phyloP scores from a whole-genome alignment of 2,113 vertebrate species.

The Platycercus adscitus region DNA sequence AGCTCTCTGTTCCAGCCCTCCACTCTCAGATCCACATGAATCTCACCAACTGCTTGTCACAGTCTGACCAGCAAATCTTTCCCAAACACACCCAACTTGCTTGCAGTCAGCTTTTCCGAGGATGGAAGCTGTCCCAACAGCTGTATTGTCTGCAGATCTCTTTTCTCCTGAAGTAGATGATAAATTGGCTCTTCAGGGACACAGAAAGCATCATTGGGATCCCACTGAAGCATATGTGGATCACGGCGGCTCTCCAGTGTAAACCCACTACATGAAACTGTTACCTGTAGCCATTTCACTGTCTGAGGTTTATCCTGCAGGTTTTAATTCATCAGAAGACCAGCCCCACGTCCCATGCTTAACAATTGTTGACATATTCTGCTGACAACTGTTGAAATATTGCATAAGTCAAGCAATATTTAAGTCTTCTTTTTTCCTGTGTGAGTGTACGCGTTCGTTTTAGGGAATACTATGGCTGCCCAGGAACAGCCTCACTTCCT shows the following conservation, averaged over 20 bases:
- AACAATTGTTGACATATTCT: neutral
- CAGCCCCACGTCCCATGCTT: neutral
- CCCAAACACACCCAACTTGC: neutral
- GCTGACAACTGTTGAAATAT: neutral
- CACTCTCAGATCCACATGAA: neutral
- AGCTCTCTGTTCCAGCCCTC: neutral
- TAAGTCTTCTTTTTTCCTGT: neutral
- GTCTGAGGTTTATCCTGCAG: neutral
- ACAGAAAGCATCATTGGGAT: neutral
- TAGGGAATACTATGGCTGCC: neutral
- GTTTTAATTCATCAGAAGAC: neutral
- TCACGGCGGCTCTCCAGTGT: neutral
- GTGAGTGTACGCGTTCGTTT: neutral
- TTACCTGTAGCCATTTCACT: neutral
- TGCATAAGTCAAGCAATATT: neutral
- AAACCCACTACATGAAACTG: neutral
- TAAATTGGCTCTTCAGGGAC: neutral
- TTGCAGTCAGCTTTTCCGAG: neutral
- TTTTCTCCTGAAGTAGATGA: neutral
- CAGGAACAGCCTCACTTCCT: neutral
- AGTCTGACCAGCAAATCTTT: neutral
- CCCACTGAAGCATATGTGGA: neutral
- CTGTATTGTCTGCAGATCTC: neutral
- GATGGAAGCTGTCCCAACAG: neutral
- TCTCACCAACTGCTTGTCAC: neutral